Evolutionary conservation across 2,888 invertebrate genomes (phyloP).

Genomic region (Taphrorychus bicolor): DNA sequence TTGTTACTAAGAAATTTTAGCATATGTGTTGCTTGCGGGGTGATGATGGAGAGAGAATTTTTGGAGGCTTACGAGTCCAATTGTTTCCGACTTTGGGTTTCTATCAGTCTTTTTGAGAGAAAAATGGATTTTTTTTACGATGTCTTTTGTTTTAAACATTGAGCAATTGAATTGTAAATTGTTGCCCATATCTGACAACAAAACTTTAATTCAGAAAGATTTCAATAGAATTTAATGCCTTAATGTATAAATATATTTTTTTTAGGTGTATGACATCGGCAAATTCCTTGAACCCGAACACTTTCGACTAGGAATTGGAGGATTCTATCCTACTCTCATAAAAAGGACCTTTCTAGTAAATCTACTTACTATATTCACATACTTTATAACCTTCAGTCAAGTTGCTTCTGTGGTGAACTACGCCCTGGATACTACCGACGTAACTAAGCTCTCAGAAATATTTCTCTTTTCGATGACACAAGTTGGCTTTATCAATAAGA

Average conservation of each 20-base stretch:
- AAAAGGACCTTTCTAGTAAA: conserved; percentile 24
- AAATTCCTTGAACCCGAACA: conserved; percentile 31
- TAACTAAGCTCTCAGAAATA: conserved; percentile 37
- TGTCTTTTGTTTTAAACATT: too few species aligned
- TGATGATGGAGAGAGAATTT: too few species aligned
- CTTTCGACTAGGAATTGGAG: conserved; percentile 30
- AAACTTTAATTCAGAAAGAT: too few species aligned
- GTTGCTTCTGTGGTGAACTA: conserved; percentile 14
- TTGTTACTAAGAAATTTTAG: too few species aligned
- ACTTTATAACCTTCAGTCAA: conserved; percentile 27
- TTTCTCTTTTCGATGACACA: conserved; percentile 41
- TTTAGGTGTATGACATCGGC: conserved; percentile 33
- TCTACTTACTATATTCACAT: conserved; percentile 6
- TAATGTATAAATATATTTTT: conserved; percentile 9
- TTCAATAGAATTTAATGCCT: too few species aligned
- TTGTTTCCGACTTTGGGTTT: too few species aligned
- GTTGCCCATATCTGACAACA: too few species aligned
- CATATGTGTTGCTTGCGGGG: too few species aligned
- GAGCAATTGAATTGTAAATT: too few species aligned
- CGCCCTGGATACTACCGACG: conserved; percentile 19
- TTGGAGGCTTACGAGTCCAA: too few species aligned
- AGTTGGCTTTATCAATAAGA: conserved; percentile 38
- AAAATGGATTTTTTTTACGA: too few species aligned
- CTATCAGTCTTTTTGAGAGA: too few species aligned
- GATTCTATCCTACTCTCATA: conserved; percentile 38